Conservation (phyloP, 2,888 invertebrate species). For the Drosophila macrospina region DNA sequence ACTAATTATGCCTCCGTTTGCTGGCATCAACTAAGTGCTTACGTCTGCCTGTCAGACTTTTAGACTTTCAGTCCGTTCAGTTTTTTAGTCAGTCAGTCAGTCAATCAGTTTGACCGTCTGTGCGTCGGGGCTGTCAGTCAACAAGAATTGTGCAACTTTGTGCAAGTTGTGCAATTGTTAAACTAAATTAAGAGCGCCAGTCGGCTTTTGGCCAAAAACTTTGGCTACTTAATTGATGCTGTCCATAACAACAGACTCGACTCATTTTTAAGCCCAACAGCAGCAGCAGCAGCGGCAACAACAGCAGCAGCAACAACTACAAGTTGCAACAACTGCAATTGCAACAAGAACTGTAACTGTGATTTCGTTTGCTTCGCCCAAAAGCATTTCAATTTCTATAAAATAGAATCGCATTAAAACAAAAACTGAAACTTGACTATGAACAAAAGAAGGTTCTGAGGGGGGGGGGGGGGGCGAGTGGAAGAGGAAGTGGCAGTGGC, state of each 20-base stretch:
- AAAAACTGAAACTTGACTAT: conserved; percentile 35
- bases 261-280: conserved; percentile 24
- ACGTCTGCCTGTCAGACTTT: conserved; percentile 1
- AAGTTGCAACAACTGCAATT: conserved; percentile 13
- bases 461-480: not conserved
- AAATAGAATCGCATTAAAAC: conserved; percentile 52
- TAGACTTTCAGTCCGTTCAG: conserved; percentile 6
- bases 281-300: conserved; percentile 4
- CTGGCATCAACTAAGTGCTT: not conserved
- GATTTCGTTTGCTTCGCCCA: conserved; percentile 27
- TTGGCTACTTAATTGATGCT: conserved; percentile 50
- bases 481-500: not conserved
- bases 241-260: conserved; percentile 30
- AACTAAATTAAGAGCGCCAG: conserved; percentile 35
- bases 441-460: conserved; percentile 1
- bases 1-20: not conserved
- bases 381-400: conserved; percentile 49
- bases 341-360: conserved; percentile 13
- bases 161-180: conserved; percentile 43
- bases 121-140: conserved; percentile 4
- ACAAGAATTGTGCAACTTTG: conserved; percentile 35
- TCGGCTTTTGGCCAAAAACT: conserved; percentile 34
- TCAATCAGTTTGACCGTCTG: conserved; percentile 5
- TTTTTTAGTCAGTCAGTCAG: conserved; percentile 4
- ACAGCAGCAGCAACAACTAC: not conserved